Conservation (phyloP, 2,888 invertebrate genomes). For the Auanema sp. region DNA sequence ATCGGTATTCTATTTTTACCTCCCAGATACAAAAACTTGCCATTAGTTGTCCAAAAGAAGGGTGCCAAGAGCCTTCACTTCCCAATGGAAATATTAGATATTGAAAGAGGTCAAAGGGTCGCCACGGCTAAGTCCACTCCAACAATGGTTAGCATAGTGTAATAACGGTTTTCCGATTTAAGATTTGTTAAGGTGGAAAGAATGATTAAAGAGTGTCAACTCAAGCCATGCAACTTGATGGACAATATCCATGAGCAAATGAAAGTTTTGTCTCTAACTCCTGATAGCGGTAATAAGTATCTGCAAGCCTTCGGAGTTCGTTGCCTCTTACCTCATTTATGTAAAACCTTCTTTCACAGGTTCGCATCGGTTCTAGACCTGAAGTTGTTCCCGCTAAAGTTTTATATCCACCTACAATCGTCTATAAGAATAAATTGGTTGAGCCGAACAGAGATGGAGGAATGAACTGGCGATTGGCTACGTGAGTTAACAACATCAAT, state of each 20-base stretch:
- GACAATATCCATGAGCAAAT: constrained; percentile 20
- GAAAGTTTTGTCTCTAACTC: constrained; percentile 6
- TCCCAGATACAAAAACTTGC: not conserved
- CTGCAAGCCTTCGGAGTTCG: constrained; percentile 14
- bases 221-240: constrained; percentile 19
- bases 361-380: not conserved
- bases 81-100: constrained; percentile 22
- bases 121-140: constrained; percentile 16
- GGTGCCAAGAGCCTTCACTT: constrained; percentile 2
- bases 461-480: constrained; percentile 3
- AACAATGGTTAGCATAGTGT: constrained; percentile 13
- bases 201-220: constrained; percentile 25
- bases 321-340: not conserved
- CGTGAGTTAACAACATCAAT: not conserved
- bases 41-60: constrained; percentile 6
- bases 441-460: constrained; percentile 13
- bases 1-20: too few species aligned
- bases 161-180: not conserved
- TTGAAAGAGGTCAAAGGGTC: constrained; percentile 27
- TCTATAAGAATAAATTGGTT: not conserved
- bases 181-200: constrained; percentile 5
- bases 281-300: constrained; percentile 13
- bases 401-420: constrained; percentile 12
- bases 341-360: not conserved
- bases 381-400: not conserved